Evolutionary conservation across 2,888 invertebrate species (phyloP).

Genomic region (Steinernema carpocapsae): DNA sequence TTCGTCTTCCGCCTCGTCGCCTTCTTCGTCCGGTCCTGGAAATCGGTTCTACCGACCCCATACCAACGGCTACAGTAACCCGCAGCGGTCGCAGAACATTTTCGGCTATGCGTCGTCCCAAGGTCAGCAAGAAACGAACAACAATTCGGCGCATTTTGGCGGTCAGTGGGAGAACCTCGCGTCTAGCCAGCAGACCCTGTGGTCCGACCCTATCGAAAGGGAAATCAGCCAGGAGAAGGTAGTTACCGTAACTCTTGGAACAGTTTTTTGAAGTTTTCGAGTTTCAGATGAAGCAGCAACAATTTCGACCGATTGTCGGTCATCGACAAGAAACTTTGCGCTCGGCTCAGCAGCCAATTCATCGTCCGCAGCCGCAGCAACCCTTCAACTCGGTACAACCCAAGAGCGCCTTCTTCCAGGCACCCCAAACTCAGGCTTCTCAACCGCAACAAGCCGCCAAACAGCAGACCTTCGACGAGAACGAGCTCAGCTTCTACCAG

Average conservation of each 20-base stretch:
- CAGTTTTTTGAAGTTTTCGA: not conserved
- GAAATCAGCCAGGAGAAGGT: not conserved
- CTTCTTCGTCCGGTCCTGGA: not conserved
- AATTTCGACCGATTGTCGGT: slow-evolving; percentile 16
- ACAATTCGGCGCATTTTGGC: not conserved
- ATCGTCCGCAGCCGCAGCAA: not conserved
- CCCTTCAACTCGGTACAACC: not conserved
- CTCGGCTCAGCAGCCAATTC: not conserved
- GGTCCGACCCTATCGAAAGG: not conserved
- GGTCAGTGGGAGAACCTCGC: slow-evolving; percentile 6
- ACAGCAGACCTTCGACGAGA: slow-evolving; percentile 43
- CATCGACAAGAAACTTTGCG: slow-evolving; percentile 15
- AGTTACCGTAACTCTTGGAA: not conserved
- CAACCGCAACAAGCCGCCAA: not conserved
- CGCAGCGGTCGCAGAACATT: slow-evolving; percentile 1
- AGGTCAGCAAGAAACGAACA: not conserved
- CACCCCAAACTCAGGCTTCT: no score
- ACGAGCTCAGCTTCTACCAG: slow-evolving; percentile 48
- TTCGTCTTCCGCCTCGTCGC: not conserved
- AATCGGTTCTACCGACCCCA: not conserved
- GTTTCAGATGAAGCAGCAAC: not conserved
- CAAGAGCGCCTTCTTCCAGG: not conserved
- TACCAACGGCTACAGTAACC: not conserved
- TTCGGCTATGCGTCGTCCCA: not conserved
- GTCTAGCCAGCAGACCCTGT: not conserved